Base-by-base conservation (phyloP, 1,140 invertebrate species). In the Caligus rogercresseyi region DNA sequence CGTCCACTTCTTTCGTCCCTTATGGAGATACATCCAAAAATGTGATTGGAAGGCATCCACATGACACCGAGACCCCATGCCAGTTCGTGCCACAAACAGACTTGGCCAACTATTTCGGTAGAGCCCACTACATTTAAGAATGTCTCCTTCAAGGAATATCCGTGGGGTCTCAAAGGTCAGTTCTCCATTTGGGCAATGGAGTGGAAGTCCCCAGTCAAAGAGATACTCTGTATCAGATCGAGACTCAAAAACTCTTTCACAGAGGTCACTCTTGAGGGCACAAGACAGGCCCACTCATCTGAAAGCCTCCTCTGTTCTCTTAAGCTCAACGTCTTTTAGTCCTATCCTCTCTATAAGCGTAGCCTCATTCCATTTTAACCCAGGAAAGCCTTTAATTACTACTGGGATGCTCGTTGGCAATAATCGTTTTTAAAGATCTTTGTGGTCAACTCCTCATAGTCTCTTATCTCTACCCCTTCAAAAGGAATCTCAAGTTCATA, bases 31-130 rank as follows among this genome's bases (percentile, higher is more conserved):
- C 71, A 72, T 72, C 70, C 70, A 72, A 58, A 72, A 72, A 63
- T 70, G 69, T 7, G 71, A 71, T 43, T 67, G 69, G 66, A 71
- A 71, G 14, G 71, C 69, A 68, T 71, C 71, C 1, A 72, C 64
- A 67, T 72, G 71, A 3, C 71, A 66, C 25, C 70, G 67, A 64
- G 69, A 70, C 13, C 26, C 59, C 15, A 68, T 53, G 1, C 70
- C 70, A 18, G 55, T 56, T n/a, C 70, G 69, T 7, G 69, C 68
- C 43, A 72, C 64, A 65, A 72, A 72, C 25, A 72, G 65, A 67
- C 71, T 72, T 16, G 71, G 71, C 71, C 71, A 72, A 58, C 70
- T 72, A 66, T 71, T 68, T 23, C 65, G 64, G 62, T 72, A 72
- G 21, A 71, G 54, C 19, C 65, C 65, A 3, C 68, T 69, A n/a